Conservation (phyloP, 2,797 vertebrate species). For the Nyctalus aviator region DNA sequence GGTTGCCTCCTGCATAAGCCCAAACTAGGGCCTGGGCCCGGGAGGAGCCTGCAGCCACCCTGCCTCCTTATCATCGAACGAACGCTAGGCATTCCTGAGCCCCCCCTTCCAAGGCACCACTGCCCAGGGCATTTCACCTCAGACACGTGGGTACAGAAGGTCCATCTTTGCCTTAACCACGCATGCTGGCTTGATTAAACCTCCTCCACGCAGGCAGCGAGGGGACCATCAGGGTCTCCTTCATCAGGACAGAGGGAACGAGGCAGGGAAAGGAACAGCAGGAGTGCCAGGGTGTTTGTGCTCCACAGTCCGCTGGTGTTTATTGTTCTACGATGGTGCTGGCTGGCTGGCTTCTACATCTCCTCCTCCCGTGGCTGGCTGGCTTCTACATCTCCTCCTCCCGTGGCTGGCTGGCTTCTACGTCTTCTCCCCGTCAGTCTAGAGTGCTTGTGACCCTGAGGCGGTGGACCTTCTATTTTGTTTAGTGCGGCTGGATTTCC, state of each 20-base stretch:
- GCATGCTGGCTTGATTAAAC: neutral
- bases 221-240: neutral
- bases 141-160: neutral
- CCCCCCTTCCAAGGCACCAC: neutral
- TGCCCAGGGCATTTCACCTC: neutral
- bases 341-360: neutral
- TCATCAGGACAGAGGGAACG: neutral
- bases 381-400: too few relatives aligned
- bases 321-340: conserved; percentile 16
- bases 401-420: too few relatives aligned
- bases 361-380: too few relatives aligned
- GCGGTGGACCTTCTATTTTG: neutral
- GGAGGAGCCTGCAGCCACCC: too few relatives aligned
- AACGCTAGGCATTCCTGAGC: neutral
- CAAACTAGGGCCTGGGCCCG: too few relatives aligned
- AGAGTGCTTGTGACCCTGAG: accelerated
- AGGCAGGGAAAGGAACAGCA: neutral
- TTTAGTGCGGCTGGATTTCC: neutral
- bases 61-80: neutral
- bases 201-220: neutral
- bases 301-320: conserved; percentile 6
- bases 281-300: neutral
- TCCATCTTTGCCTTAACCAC: neutral
- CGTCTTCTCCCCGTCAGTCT: neutral
- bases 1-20: too few relatives aligned